These are phyloP conservation scores for Phoxinus dragarum DNA, from an alignment of 2,797 vertebrate genomes.

Conservation along the genomic window DNA sequence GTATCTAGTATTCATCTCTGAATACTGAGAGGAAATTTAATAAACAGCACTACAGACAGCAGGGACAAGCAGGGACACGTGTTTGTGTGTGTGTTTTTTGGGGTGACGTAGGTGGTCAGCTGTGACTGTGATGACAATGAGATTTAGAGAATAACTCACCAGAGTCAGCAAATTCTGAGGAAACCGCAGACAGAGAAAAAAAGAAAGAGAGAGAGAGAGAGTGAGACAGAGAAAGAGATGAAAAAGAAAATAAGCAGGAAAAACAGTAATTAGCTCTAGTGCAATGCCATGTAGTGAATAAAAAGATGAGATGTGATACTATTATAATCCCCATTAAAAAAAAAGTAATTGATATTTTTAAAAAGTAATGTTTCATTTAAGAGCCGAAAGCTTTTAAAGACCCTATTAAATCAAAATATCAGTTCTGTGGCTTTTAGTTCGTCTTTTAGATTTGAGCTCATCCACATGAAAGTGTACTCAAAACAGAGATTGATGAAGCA, in stretches of 20 bases:
- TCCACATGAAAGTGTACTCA: background rate
- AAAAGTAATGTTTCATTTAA: background rate
- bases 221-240: constrained; percentile 65
- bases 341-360: background rate
- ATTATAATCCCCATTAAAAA: background rate
- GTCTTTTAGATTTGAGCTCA: background rate
- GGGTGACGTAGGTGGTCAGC: background rate
- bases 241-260: constrained; percentile 66
- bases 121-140: constrained; percentile 28
- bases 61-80: background rate
- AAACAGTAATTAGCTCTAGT: constrained; percentile 47
- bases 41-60: constrained; percentile 10
- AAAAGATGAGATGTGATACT: background rate
- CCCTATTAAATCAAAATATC: background rate
- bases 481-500: background rate
- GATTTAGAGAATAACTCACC: constrained; percentile 78
- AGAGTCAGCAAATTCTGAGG: constrained; percentile 87
- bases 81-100: constrained; percentile 11
- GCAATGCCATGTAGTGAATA: constrained; percentile 22
- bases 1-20: constrained; percentile 22
- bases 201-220: constrained; percentile 61
- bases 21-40: constrained; percentile 21
- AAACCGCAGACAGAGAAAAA: constrained; percentile 69
- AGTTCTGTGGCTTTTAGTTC: background rate
- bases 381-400: background rate